phyloP scores from a whole-genome alignment of 1,140 invertebrate genomes.

The Ridgeia piscesae region DNA sequence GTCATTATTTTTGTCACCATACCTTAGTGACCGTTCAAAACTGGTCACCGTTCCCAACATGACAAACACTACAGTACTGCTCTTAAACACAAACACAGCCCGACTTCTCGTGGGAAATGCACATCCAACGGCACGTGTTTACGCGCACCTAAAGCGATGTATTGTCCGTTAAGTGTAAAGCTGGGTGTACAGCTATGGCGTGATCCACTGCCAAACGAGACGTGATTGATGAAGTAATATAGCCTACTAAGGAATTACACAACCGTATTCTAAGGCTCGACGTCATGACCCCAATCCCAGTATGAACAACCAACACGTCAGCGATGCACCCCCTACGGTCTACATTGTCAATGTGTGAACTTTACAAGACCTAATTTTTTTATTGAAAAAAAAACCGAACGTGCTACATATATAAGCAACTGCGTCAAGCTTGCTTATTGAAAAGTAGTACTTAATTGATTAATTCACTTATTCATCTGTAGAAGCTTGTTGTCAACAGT shows the following conservation, averaged over 20 bases:
- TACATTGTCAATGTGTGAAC: not conserved
- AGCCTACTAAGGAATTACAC: not conserved
- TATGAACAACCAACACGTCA: not conserved
- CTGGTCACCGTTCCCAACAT: not conserved
- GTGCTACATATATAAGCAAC: not conserved
- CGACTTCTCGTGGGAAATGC: not conserved
- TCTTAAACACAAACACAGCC: too few species aligned
- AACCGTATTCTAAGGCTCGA: not conserved
- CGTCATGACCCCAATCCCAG: not conserved
- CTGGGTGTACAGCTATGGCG: not conserved
- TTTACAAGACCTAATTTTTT: not conserved
- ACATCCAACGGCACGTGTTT: not conserved
- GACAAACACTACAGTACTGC: not conserved
- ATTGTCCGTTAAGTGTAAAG: not conserved
- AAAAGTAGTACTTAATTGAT: not conserved
- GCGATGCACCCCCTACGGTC: not conserved
- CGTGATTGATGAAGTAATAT: not conserved
- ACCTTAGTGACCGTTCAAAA: not conserved
- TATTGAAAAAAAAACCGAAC: not conserved
- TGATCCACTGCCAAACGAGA: not conserved
- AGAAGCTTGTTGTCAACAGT: not conserved
- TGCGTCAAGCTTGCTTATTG: not conserved
- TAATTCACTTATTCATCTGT: not conserved
- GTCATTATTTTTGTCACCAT: not conserved
- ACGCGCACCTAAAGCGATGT: not conserved